Base-by-base conservation (phyloP, 2,888 invertebrate genomes). In the Resseliella maxima region DNA sequence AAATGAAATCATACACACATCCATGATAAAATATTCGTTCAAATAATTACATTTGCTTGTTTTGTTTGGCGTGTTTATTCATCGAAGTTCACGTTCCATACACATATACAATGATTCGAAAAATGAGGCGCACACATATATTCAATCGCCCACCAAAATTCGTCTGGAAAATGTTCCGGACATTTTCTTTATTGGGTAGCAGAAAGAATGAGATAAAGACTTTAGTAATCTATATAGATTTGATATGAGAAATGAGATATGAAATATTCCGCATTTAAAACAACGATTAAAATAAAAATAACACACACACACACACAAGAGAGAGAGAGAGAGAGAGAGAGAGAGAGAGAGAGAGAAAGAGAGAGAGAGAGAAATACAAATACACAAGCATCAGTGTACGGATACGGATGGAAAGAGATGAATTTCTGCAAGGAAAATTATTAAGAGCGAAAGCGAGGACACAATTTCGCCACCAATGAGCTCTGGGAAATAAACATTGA, bases 31-130 rank as follows among this genome's bases (percentile, higher is more conserved):
- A 72, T 72, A 72, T 72, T 72, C 72, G 72, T 72, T 72, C 31
- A n/a, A 72, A 72, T 72, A 72, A 72, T 72, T 72, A 72, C 31
- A 72, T 72, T 72, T 72, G 72, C 72, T 15, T 31, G 72, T 72
- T 72, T 72, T 72, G 72, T 72, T 72, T 72, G 72, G 31, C 35
- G 18, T 72, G 72, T 72, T 72, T 72, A 35, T 18, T 72, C 72
- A 31, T 31, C 72, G 72, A 72, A 72, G 31, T 31, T 31, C 31
- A 72, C 72, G 72, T 31, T 72, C 59, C 59, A 3, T 24, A 21
- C 50, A 50, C 50, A 50, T 21, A 50, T 2, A 50, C 50, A 50
- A 12, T 12, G 41, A 50, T 2, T 18, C 8, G 46, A 50, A 18
- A 50, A 1, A 50, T 50, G 18, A 50, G 8, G 8, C 59, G 21